Percentiles rank a stretch among this genome's conserved stretches.
phyloP scores from a whole-genome alignment of 2,113 vertebrate genomes.

The Strix uralensis region DNA sequence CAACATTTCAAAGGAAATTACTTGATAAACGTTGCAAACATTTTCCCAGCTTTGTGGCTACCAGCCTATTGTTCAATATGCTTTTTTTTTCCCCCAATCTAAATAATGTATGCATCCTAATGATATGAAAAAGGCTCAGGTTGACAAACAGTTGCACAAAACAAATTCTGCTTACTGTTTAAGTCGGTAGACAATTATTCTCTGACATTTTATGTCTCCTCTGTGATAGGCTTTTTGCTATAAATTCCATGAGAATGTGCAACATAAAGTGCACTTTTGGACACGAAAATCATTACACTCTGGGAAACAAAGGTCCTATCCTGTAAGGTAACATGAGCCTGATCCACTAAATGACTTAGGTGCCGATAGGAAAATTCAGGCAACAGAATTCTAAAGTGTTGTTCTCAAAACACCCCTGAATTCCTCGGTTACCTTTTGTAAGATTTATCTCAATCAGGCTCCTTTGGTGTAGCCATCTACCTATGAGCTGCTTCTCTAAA shows the following conservation, averaged over 20 bases:
- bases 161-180: not conserved
- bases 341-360: not conserved
- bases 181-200: not conserved
- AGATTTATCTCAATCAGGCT: not conserved
- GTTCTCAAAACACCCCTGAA: not conserved
- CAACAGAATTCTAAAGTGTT: not conserved
- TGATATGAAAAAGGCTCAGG: not conserved
- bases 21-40: not conserved
- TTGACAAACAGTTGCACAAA: not conserved
- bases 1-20: not conserved
- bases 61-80: not conserved
- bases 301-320: not conserved
- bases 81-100: not conserved
- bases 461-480: not conserved
- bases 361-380: not conserved
- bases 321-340: not conserved
- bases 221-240: not conserved
- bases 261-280: not conserved
- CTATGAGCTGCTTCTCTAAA: not conserved
- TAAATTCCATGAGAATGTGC: not conserved
- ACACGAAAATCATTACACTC: not conserved
- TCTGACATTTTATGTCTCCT: not conserved
- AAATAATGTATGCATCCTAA: not conserved
- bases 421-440: not conserved
- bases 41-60: not conserved